Conservation (phyloP, 2,113 vertebrate genomes). For the Thomomys bottae region DNA sequence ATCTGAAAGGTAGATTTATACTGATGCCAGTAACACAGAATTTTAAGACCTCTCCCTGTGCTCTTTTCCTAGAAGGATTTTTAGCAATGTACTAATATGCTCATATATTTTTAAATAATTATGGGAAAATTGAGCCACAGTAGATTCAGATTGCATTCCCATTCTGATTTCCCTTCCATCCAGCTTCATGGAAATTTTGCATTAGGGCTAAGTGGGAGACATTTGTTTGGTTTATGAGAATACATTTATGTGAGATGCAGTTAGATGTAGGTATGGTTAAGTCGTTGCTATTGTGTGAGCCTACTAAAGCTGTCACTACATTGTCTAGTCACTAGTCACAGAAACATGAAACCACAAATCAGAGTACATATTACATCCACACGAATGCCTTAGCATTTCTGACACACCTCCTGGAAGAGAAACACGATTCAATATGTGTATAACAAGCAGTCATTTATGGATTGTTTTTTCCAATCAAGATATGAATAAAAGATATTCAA, state of each 20-base stretch:
- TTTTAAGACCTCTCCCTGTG: not conserved
- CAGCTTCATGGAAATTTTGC: not conserved
- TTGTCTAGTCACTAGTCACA: not conserved
- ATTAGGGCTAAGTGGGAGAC: not conserved
- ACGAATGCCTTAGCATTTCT: not conserved
- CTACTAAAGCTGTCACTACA: not conserved
- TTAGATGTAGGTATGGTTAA: not conserved
- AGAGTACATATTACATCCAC: not conserved
- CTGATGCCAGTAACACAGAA: not conserved
- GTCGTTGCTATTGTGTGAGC: not conserved
- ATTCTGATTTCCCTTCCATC: not conserved
- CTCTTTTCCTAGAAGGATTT: not conserved
- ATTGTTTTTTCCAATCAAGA: not conserved
- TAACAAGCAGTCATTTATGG: not conserved
- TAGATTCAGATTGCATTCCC: not conserved
- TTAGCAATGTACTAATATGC: not conserved
- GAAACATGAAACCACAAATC: not conserved
- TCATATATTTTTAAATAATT: not conserved
- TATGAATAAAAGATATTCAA: not conserved
- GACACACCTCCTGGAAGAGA: not conserved
- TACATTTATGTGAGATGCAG: constrained; percentile 12
- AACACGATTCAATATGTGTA: not conserved
- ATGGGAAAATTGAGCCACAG: not conserved
- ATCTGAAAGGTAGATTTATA: not conserved
- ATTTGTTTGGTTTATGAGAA: not conserved